Base-by-base conservation (phyloP, 92 coral and sea anemone genomes). In the Zoanthus solanderi region DNA sequence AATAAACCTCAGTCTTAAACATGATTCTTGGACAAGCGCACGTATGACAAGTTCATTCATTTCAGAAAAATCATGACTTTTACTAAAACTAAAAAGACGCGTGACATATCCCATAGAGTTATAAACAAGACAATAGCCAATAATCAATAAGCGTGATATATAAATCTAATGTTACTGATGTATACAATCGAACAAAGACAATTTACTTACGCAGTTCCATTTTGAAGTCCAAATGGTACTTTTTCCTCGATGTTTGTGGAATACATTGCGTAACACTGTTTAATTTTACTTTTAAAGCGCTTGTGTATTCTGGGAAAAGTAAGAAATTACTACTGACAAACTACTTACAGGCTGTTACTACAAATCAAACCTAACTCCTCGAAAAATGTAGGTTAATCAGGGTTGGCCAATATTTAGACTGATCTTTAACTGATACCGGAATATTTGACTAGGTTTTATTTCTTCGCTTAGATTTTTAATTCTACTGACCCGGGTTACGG, bases 121-220 rank as follows among this genome's bases (percentile, higher is more conserved):
- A 23, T 23, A 23, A 23, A 23, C 23, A 23, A 23, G 23, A 23
- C 23, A 23, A 23, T 23, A 23, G 23, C 23, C 23, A 23, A 23
- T 23, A 23, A 23, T 23, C 23, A 23, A 23, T 23, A 23, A 23
- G 23, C 23, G 23, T 23, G 23, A 23, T 23, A 23, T 23, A 23
- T 23, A 23, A 23, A 84, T 37, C 42, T 2, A 37, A 37, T 37
- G 4, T 37, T 37, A 37, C 2, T 37, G 4, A 37, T 37, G 42
- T 37, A 37, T 37, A 37, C 42, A 37, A 37, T 37, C 42, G 4
- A 30, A 79, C 69, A 63, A 63, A 63, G 7, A 69, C 16, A 69
- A 31, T 30, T 69, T 18, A 89, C 92, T 85, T 90, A 90, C 92
- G 89, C 92, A 44, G 92, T 47, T 15, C 90, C 92, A 42, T 90